Conservation (phyloP, 2,113 vertebrate species). For the Brevimyrus niger region DNA sequence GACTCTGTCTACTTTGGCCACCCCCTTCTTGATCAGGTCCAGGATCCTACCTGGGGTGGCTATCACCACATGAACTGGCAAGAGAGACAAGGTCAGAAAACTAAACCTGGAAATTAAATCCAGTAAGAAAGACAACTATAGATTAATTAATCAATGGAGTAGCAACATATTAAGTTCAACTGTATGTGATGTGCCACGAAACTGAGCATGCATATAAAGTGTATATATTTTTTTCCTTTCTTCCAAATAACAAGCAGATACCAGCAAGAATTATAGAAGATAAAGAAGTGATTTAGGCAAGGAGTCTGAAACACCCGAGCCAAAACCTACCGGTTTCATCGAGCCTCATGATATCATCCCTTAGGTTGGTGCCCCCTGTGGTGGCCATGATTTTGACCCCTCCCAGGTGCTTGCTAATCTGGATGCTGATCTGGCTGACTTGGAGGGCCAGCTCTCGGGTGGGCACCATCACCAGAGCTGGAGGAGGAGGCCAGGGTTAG, state of each 20-base stretch:
- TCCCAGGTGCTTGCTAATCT: slow-evolving; percentile 67
- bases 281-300: neutral
- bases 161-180: neutral
- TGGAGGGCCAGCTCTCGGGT: slow-evolving; percentile 68
- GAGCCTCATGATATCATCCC: slow-evolving; percentile 69
- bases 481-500: slow-evolving; percentile 14
- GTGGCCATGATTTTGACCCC: slow-evolving; percentile 70
- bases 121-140: neutral
- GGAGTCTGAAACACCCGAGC: neutral
- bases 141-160: neutral
- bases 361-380: slow-evolving; percentile 66
- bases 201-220: neutral
- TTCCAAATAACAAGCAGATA: neutral
- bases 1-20: slow-evolving; percentile 62
- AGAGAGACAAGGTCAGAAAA: neutral
- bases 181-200: neutral
- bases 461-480: slow-evolving; percentile 66
- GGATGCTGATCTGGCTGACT: slow-evolving; percentile 68
- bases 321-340: slow-evolving; percentile 57
- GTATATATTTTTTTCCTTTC: too few relatives aligned
- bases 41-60: slow-evolving; percentile 67
- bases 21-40: slow-evolving; percentile 67
- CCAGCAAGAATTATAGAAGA: neutral
- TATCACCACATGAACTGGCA: slow-evolving; percentile 62
- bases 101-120: neutral